Evolutionary conservation across 2,888 invertebrate genomes (phyloP).

Genomic region (Nysson spinosus): DNA sequence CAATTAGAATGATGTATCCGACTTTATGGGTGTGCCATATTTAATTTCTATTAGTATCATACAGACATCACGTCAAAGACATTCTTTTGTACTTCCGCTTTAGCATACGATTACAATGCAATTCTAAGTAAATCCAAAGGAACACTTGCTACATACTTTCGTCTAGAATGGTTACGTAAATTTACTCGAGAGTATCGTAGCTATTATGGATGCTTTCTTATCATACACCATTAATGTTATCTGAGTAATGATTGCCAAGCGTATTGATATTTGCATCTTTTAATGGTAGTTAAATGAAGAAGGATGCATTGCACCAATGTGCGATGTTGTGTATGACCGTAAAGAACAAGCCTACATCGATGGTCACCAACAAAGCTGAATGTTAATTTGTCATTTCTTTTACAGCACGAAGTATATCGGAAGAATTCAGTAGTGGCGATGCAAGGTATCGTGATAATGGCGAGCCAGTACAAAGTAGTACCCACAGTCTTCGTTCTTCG

Average conservation of each 20-base stretch:
- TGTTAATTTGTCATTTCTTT: conserved; percentile 43
- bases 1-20: no score
- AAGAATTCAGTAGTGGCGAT: conserved; percentile 97
- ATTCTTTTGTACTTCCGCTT: no score
- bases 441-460: conserved; percentile 83
- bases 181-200: conserved; percentile 26
- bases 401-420: conserved; percentile 96
- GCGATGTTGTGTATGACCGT: conserved; percentile 21
- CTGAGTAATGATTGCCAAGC: conserved; percentile 54
- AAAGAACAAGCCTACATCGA: background rate
- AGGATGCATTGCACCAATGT: conserved; percentile 24
- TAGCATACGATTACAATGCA: background rate
- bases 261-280: conserved; percentile 34
- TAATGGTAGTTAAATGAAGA: conserved; percentile 29
- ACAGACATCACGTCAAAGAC: no score
- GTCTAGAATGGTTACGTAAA: conserved; percentile 12
- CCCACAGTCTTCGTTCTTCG: conserved; percentile 78
- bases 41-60: no score
- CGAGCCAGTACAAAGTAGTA: conserved; percentile 70
- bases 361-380: conserved; percentile 5
- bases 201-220: conserved; percentile 38
- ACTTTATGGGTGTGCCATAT: no score
- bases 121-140: conserved; percentile 4
- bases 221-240: conserved; percentile 61
- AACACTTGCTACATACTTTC: conserved; percentile 5